Conservation (phyloP, 2,797 vertebrate genomes). For the Cottoperca gobio region DNA sequence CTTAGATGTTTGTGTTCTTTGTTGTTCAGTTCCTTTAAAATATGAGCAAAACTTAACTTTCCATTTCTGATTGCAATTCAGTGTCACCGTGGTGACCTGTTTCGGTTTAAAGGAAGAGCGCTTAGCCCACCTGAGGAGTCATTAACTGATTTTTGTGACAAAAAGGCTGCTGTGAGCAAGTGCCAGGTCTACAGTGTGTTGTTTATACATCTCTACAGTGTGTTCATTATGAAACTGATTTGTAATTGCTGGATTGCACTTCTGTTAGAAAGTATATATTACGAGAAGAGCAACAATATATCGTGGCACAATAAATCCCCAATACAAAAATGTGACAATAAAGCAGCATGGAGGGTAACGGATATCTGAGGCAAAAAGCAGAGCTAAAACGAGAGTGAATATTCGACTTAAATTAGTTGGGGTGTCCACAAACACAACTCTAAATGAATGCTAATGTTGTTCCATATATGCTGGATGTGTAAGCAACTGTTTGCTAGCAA, state of each 20-base stretch:
- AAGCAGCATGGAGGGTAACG: too few species aligned
- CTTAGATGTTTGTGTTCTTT: neutral
- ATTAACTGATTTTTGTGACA: slow-evolving; percentile 20
- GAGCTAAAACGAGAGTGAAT: too few species aligned
- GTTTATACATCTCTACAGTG: neutral
- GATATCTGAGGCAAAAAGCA: too few species aligned
- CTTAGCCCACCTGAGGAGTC: slow-evolving; percentile 12
- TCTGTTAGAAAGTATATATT: too few species aligned
- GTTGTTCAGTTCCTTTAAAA: slow-evolving; percentile 3
- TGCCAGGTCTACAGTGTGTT: neutral
- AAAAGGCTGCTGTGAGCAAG: neutral
- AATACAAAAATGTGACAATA: too few species aligned
- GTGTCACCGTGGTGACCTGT: slow-evolving; percentile 28
- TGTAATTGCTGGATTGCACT: neutral
- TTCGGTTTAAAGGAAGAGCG: slow-evolving; percentile 16
- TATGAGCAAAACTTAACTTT: slow-evolving; percentile 23
- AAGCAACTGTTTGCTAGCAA: too few species aligned
- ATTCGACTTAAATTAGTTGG: too few species aligned
- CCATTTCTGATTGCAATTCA: slow-evolving; percentile 19
- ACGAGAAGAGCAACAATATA: neutral
- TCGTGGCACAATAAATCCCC: too few species aligned
- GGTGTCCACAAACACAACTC: too few species aligned
- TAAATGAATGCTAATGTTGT: too few species aligned
- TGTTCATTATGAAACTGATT: neutral
- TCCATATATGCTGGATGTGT: too few species aligned